A percentile compares a stretch with the other conserved stretches of the same genome.
Evolutionary conservation across 2,113 vertebrate genomes (phyloP).

Genomic region (Ochotona curzoniae): DNA sequence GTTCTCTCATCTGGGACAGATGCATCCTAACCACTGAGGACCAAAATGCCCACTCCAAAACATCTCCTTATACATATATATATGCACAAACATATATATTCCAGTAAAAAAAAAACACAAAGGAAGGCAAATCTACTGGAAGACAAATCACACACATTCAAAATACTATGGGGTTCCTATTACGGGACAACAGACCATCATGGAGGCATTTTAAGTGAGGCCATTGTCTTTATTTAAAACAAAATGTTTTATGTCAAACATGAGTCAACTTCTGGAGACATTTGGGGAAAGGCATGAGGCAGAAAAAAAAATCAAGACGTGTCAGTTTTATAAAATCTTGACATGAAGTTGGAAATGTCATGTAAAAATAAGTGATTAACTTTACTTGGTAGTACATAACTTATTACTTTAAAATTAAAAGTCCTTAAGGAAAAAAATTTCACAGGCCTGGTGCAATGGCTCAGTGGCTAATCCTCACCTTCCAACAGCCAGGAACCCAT

Average conservation of each 20-base stretch:
- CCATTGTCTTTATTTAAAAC: slow-evolving; percentile 26
- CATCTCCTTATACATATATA: background rate
- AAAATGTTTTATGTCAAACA: slow-evolving; percentile 41
- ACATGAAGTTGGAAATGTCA: slow-evolving; percentile 30
- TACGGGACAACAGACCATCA: background rate
- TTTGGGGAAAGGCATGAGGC: background rate
- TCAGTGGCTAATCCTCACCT: no score
- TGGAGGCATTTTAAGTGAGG: background rate
- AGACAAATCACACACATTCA: slow-evolving; percentile 13
- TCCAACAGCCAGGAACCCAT: no score
- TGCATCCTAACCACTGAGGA: no score
- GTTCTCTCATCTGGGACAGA: no score
- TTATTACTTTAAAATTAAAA: slow-evolving; percentile 31
- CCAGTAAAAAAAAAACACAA: slow-evolving; percentile 49
- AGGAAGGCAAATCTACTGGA: slow-evolving; percentile 5
- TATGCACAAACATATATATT: background rate
- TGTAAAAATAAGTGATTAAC: slow-evolving; percentile 50
- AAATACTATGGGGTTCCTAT: background rate
- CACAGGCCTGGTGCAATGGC: no score
- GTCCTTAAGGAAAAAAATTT: background rate
- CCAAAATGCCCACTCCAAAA: no score
- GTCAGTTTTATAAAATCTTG: slow-evolving; percentile 24
- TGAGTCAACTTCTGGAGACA: background rate
- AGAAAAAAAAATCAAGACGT: background rate
- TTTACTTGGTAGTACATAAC: slow-evolving; percentile 38